Conservation (phyloP, 2,113 vertebrate genomes). For the Hippocampus abdominalis region DNA sequence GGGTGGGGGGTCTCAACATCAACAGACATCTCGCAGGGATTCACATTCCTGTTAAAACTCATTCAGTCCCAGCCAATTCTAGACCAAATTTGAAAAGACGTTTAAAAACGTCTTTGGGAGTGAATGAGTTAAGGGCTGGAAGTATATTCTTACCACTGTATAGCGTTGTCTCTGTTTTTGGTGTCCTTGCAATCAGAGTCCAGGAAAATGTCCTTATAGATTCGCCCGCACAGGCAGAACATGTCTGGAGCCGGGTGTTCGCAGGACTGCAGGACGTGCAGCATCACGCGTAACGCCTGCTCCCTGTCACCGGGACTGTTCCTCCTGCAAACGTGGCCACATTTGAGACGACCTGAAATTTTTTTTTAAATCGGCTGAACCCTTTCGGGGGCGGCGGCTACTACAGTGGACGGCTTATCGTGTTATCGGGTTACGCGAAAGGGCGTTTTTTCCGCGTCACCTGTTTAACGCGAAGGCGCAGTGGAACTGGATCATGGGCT, state of each 20-base stretch:
- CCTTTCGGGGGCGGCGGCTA: no score
- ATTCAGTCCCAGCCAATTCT: no score
- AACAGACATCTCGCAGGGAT: background rate
- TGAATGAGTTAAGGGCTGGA: no score
- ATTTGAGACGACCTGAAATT: background rate
- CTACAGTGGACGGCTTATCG: no score
- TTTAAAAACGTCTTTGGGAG: no score
- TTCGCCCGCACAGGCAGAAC: slow-evolving; percentile 93
- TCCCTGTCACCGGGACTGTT: slow-evolving; percentile 83
- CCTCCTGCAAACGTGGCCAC: slow-evolving; percentile 71
- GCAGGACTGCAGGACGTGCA: slow-evolving; percentile 84
- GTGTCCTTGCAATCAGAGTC: slow-evolving; percentile 88
- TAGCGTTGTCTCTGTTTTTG: slow-evolving; percentile 83
- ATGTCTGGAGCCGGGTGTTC: slow-evolving; percentile 89
- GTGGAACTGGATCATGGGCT: slow-evolving; percentile 95
- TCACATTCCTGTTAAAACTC: background rate
- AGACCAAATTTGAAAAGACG: no score
- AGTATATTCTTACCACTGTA: slow-evolving; percentile 80
- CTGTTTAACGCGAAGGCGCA: slow-evolving; percentile 93
- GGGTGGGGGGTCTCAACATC: no score
- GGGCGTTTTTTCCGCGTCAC: slow-evolving; percentile 53
- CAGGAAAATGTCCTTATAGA: slow-evolving; percentile 95
- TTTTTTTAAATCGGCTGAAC: no score
- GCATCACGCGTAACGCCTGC: slow-evolving; percentile 86
- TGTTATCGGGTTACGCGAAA: no score